Conservation (phyloP, 2,888 invertebrate species). For the Julus scandinavius region DNA sequence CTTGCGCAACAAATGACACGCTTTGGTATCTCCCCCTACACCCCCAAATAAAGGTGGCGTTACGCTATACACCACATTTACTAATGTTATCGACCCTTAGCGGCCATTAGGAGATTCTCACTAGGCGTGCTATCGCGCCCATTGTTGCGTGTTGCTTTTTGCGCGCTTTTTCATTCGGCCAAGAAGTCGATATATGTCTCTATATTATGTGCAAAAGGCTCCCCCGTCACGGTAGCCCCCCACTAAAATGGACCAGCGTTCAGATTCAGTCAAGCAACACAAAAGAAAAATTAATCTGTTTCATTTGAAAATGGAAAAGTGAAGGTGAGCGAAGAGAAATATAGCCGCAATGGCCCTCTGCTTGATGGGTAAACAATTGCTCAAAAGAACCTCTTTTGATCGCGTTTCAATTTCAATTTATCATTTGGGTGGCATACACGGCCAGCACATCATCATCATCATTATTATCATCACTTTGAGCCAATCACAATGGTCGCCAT, state of each 20-base stretch:
- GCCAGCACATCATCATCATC: background rate
- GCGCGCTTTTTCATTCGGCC: slow-evolving; percentile 11
- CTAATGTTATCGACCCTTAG: slow-evolving; percentile 39
- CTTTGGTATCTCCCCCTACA: background rate
- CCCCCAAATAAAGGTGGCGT: background rate
- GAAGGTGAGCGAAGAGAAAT: slow-evolving; percentile 42
- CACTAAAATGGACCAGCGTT: slow-evolving; percentile 29
- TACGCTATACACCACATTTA: slow-evolving; percentile 8
- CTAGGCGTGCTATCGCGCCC: slow-evolving; percentile 12
- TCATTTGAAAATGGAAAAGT: slow-evolving; percentile 42
- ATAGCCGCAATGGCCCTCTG: slow-evolving; percentile 17
- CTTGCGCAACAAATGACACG: background rate
- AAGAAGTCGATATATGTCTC: slow-evolving; percentile 29
- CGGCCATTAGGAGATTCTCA: slow-evolving; percentile 39
- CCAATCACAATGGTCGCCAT: background rate
- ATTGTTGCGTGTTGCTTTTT: slow-evolving; percentile 18
- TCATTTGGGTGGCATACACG: slow-evolving; percentile 5
- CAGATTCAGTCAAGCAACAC: slow-evolving; percentile 38
- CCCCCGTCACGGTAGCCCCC: slow-evolving; percentile 29
- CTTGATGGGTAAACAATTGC: slow-evolving; percentile 32
- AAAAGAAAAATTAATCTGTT: slow-evolving; percentile 38
- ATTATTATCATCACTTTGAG: background rate
- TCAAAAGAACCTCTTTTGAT: slow-evolving; percentile 38
- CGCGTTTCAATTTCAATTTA: slow-evolving; percentile 34
- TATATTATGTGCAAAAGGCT: slow-evolving; percentile 16